Conservation (phyloP, 2,113 vertebrate species). For the Ciconia boyciana region DNA sequence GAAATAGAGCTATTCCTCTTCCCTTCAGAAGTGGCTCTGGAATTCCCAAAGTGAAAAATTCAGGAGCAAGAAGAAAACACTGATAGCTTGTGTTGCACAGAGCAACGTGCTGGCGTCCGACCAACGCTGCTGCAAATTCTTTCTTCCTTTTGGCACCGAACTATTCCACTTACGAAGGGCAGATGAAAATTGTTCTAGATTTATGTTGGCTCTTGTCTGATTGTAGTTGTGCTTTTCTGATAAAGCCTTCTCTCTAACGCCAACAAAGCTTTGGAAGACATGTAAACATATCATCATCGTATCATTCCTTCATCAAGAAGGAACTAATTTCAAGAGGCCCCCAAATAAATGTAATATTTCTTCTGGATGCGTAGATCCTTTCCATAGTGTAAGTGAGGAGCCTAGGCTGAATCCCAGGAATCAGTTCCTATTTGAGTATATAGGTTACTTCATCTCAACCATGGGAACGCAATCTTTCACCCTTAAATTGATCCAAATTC, state of each 20-base stretch:
- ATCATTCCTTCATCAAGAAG: neutral
- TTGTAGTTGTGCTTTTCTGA: neutral
- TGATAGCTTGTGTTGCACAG: slow-evolving; percentile 9
- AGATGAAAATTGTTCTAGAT: slow-evolving; percentile 14
- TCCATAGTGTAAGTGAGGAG: neutral
- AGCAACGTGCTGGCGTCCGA: neutral
- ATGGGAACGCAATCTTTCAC: neutral
- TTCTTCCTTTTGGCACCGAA: neutral
- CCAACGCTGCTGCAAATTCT: neutral
- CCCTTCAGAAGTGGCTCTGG: neutral
- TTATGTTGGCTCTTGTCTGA: neutral
- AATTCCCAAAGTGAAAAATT: slow-evolving; percentile 22
- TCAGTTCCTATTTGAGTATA: neutral
- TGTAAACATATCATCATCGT: neutral
- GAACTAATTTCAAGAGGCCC: neutral
- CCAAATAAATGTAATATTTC: neutral
- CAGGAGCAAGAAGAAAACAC: neutral
- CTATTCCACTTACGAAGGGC: neutral
- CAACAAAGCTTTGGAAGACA: neutral
- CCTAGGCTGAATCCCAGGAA: neutral
- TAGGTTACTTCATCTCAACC: neutral
- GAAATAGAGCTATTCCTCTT: slow-evolving; percentile 14
- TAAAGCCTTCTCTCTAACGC: neutral
- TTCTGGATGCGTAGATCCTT: neutral
- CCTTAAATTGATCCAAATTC: neutral